Evolutionary conservation across 2,113 vertebrate genomes (phyloP), one percentile per base, ranked within the genome.

Genomic region (Lophochroa leadbeateri): DNA sequence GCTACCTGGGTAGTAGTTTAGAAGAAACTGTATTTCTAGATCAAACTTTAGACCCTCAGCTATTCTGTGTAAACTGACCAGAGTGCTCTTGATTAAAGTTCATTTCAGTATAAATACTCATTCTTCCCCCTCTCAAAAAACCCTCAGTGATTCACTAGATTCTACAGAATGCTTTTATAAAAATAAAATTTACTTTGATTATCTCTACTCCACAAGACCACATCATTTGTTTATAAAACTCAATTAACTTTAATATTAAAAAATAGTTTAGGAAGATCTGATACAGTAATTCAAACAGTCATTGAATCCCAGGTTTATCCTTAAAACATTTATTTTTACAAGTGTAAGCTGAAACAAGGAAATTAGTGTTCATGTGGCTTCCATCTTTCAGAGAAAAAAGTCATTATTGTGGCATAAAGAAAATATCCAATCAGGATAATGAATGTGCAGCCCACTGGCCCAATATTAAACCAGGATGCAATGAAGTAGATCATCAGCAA

Each of bases 331-430:
- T 92, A 90, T 81, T 91, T 86, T 79, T 74, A 39, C 41, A 84
- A 53, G 24, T 28, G 5, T 79, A 82, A 67, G 43, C 68, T 15
- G 35, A 55, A n/a, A 81, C 69, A 35, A 91, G 60, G 74, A 86
- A 82, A 24, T 97, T 69, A 98, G 50, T n/a, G 86, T 65, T 98
- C 99, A 50, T 98, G 98, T 11, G 96, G 97, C 46, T 98, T 99
- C 86, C 98, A 95, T 57, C 96, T 97, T 88, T 99, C 98, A 1
- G 83, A 97, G 20, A 98, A 88, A 78, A 99, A 85, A 3, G 98
- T 97, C 98, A 98, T 97, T 17, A 98, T 75, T 10, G 98, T 57
- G 6, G 99, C 99, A 21, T 98, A 98, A 53, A 99, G 95, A 61
- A 99, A 69, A 17, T 98, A 98, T 0, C 95, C 97, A 2, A 86